These are phyloP conservation scores for Aldabrachelys gigantea DNA, from an alignment of 2,113 vertebrate species.

Conservation along the genomic window DNA sequence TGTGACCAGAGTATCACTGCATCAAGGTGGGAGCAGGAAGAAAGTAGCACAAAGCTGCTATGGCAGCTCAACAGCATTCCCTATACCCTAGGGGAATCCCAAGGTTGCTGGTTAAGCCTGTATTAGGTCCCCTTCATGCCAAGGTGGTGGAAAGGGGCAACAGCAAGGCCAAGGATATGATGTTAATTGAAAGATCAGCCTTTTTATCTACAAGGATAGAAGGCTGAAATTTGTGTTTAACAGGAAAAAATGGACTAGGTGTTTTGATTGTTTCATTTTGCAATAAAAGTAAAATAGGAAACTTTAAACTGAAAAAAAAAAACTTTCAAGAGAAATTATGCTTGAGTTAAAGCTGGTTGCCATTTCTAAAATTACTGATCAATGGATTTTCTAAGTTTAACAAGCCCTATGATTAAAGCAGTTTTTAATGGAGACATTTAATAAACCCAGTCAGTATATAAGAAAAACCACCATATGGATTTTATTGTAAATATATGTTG, in stretches of 20 bases:
- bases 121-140: not conserved
- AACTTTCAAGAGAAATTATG: not conserved
- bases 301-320: not conserved
- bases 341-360: not conserved
- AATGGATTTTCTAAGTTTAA: not conserved
- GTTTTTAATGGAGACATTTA: constrained; percentile 13
- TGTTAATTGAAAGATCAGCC: not conserved
- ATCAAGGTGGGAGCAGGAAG: not conserved
- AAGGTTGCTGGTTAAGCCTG: not conserved
- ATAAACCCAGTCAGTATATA: not conserved
- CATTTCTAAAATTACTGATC: not conserved
- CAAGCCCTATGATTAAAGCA: not conserved
- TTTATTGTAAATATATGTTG: not conserved
- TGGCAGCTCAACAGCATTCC: not conserved
- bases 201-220: not conserved
- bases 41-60: not conserved
- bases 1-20: too few species aligned
- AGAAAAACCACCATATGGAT: not conserved
- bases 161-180: not conserved
- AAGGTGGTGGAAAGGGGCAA: not conserved
- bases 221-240: not conserved
- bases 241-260: not conserved
- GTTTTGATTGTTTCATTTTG: not conserved
- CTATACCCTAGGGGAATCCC: not conserved
- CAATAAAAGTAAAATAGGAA: not conserved